These are phyloP conservation scores for Perizoma affinitatum DNA, from an alignment of 2,888 invertebrate species.

Conservation along the genomic window DNA sequence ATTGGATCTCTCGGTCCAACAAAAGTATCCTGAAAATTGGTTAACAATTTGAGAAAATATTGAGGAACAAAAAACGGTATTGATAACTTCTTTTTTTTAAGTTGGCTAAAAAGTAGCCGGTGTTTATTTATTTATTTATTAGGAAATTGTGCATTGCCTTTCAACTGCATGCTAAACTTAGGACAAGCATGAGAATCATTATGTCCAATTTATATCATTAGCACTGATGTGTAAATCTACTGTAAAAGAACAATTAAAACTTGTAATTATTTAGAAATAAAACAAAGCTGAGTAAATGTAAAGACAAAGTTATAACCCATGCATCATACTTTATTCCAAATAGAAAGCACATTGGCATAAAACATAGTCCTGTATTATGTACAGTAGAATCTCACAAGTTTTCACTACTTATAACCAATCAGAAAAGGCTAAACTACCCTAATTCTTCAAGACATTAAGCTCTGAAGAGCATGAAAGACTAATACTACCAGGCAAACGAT, in stretches of 20 bases:
- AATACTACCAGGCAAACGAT: too few species aligned
- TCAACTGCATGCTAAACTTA: constrained; percentile 42
- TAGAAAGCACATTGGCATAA: constrained; percentile 72
- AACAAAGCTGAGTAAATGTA: background rate
- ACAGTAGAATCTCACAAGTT: constrained; percentile 53
- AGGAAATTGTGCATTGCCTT: constrained; percentile 23
- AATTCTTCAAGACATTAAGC: too few species aligned
- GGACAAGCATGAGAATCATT: constrained; percentile 26
- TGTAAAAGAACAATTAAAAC: constrained; percentile 41
- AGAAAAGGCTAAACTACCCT: too few species aligned
- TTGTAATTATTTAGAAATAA: constrained; percentile 39
- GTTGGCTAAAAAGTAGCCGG: too few species aligned
- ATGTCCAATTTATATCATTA: constrained; percentile 39
- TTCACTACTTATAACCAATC: too few species aligned
- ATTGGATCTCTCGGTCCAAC: too few species aligned
- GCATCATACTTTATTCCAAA: constrained; percentile 63
- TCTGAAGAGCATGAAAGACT: too few species aligned
- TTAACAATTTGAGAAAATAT: too few species aligned
- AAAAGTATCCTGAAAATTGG: too few species aligned
- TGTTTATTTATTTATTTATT: background rate
- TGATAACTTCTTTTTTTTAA: too few species aligned
- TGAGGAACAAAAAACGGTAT: too few species aligned
- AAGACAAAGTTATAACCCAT: constrained; percentile 55
- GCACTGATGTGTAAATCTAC: constrained; percentile 78
- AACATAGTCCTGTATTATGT: constrained; percentile 52